These are phyloP conservation scores for Staurois parvus DNA, from an alignment of 2,797 vertebrate genomes.

Conservation along the genomic window DNA sequence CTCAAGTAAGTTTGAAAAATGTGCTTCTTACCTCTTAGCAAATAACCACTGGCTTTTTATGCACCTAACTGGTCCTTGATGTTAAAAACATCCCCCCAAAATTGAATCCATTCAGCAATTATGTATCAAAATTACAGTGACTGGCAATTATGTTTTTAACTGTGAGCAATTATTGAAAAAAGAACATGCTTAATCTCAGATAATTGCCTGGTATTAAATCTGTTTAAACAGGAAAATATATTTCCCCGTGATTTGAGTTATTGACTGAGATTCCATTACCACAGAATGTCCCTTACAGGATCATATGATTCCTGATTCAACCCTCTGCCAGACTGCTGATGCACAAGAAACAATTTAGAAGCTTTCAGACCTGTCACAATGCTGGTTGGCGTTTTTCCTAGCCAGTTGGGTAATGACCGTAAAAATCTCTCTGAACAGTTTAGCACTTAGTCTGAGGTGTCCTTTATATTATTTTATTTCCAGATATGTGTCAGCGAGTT, in stretches of 20 bases:
- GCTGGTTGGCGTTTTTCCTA: neutral
- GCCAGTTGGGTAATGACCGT: neutral
- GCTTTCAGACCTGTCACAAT: neutral
- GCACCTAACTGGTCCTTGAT: no score
- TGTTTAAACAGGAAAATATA: neutral
- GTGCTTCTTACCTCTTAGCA: no score
- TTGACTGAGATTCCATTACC: slow-evolving; percentile 9
- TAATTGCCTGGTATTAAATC: slow-evolving; percentile 8
- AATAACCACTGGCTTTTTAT: no score
- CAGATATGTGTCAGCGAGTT: neutral
- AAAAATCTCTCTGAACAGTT: neutral
- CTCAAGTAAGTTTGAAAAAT: no score
- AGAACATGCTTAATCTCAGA: slow-evolving; percentile 4
- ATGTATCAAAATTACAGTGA: neutral
- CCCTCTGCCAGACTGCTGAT: slow-evolving; percentile 5
- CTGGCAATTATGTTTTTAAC: slow-evolving; percentile 16
- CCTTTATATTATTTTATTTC: slow-evolving; percentile 3
- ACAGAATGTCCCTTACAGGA: neutral
- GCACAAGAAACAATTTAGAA: neutral
- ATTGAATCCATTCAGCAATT: no score
- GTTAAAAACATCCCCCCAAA: no score
- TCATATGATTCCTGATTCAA: neutral
- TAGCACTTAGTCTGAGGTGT: neutral
- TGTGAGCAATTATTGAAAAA: neutral
- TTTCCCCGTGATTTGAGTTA: neutral